Evolutionary conservation across 2,888 invertebrate genomes (phyloP).

Genomic region (Eristalinus sepulchralis): DNA sequence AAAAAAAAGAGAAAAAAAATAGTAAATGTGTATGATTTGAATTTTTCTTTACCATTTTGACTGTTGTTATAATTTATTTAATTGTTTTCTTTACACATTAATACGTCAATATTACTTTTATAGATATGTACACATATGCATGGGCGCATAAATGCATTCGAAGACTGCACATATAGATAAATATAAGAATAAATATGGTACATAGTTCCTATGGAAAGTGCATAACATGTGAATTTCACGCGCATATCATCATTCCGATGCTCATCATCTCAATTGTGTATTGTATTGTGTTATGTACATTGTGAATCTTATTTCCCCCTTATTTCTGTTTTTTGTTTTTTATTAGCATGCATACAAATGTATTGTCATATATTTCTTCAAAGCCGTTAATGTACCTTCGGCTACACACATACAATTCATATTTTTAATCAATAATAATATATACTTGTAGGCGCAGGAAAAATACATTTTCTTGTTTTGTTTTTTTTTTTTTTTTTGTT

Average conservation of each 20-base stretch:
- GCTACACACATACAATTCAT: not conserved
- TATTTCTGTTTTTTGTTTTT: too few species aligned
- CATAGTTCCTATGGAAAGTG: not conserved
- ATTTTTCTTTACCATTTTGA: not conserved
- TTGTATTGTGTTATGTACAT: slow-evolving; percentile 52
- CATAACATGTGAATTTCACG: not conserved
- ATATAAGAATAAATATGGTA: not conserved
- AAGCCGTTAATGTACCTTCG: not conserved
- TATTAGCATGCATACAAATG: slow-evolving; percentile 36
- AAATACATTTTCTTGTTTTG: too few species aligned
- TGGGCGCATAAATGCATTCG: not conserved
- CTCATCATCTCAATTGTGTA: not conserved
- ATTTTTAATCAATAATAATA: not conserved
- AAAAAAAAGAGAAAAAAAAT: too few species aligned
- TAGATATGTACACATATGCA: not conserved
- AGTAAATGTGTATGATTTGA: too few species aligned
- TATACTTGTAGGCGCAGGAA: not conserved
- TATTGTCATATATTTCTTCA: slow-evolving; percentile 60
- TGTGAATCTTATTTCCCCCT: slow-evolving; percentile 24
- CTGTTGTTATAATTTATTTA: not conserved
- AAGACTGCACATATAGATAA: not conserved
- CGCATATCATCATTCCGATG: not conserved
- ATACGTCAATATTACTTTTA: not conserved
- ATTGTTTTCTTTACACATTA: not conserved
- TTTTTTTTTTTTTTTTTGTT: too few species aligned